phyloP scores from a whole-genome alignment of 2,888 invertebrate species.

The Phymatocera aterrima region DNA sequence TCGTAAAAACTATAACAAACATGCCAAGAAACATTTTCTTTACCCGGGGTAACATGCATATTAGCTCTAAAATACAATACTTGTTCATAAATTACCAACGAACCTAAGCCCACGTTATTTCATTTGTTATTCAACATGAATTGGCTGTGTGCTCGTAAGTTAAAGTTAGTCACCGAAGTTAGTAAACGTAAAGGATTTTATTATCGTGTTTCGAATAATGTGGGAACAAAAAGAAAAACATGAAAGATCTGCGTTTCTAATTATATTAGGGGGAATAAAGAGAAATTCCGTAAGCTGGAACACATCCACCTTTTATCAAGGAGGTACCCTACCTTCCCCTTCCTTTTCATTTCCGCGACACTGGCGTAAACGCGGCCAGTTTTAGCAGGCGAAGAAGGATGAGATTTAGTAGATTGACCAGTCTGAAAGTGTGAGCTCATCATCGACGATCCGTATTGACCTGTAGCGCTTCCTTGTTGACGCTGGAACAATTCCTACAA shows the following conservation, averaged over 20 bases:
- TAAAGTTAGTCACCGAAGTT: neutral
- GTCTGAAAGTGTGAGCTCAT: conserved; percentile 86
- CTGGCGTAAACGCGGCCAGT: conserved; percentile 89
- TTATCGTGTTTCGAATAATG: no score
- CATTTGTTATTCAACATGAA: no score
- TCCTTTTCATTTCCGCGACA: conserved; percentile 96
- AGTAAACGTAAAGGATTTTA: neutral
- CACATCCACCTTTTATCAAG: neutral
- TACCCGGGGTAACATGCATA: conserved; percentile 64
- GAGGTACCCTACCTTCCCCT: conserved; percentile 79
- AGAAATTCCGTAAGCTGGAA: neutral
- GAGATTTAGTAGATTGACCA: conserved; percentile 77
- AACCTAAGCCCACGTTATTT: neutral
- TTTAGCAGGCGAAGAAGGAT: conserved; percentile 83
- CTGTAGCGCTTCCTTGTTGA: conserved; percentile 82
- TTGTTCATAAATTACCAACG: no score
- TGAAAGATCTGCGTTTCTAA: no score
- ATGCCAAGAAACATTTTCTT: conserved; percentile 70
- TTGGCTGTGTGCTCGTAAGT: neutral
- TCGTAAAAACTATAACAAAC: conserved; percentile 71
- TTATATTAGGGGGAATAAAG: neutral
- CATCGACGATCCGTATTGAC: conserved; percentile 77
- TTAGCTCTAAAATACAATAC: conserved; percentile 43
- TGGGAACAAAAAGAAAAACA: no score
- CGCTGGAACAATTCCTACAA: conserved; percentile 89